phyloP scores from a whole-genome alignment of 2,113 vertebrate species.

The Neoarius graeffei region DNA sequence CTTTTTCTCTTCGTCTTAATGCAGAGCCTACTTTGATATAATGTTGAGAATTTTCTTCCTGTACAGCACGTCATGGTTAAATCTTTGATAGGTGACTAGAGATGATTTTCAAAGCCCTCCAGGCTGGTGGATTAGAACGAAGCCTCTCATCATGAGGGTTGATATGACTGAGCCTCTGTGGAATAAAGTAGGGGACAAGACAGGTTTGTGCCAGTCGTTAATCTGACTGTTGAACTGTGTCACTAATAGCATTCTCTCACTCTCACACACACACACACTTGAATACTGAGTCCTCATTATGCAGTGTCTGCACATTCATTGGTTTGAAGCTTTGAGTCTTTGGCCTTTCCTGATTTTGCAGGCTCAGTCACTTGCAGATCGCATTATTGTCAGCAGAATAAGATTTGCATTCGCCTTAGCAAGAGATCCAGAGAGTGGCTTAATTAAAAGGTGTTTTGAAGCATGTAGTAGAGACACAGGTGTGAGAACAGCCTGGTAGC shows the following conservation, averaged over 20 bases:
- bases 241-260: constrained; percentile 41
- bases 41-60: constrained; percentile 3
- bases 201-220: not conserved
- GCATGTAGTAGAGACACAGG: not conserved
- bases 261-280: not conserved
- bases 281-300: not conserved
- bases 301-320: not conserved
- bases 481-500: not conserved
- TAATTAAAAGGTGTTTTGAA: constrained; percentile 34
- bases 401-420: constrained; percentile 2
- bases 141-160: constrained; percentile 31
- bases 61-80: constrained; percentile 33
- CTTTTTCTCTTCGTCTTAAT: not conserved
- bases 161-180: constrained; percentile 26
- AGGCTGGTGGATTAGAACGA: constrained; percentile 45
- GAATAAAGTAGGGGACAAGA: not conserved
- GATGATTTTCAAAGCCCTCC: constrained; percentile 36
- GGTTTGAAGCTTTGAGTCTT: not conserved
- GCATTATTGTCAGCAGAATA: not conserved
- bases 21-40: not conserved
- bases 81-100: constrained; percentile 46
- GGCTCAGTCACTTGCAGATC: not conserved
- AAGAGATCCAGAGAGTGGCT: not conserved
- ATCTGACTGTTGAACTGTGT: constrained; percentile 33
- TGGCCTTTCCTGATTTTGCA: not conserved